These are phyloP conservation scores for Galagoides demidoff DNA, from an alignment of 2,797 vertebrate species.

Conservation along the genomic window DNA sequence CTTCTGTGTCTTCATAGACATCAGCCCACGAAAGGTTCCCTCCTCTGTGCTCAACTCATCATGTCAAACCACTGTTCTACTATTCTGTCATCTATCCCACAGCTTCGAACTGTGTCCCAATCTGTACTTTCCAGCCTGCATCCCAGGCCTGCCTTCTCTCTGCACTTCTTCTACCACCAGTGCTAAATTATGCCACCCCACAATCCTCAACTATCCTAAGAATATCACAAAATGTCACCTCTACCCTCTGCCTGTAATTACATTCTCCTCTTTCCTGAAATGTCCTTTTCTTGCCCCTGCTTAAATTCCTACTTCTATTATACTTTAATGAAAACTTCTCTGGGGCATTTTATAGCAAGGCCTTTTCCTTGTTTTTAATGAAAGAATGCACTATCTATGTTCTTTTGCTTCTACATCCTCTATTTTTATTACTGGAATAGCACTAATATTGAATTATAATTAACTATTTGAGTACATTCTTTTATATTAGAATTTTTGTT, in stretches of 20 bases:
- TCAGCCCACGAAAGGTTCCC: too few relatives aligned
- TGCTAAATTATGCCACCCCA: not conserved
- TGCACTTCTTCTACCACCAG: not conserved
- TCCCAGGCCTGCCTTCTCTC: not conserved
- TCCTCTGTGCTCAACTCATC: not conserved
- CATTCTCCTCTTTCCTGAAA: not conserved
- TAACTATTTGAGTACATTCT: not conserved
- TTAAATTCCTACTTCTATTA: not conserved
- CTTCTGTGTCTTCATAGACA: not conserved
- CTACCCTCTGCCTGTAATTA: not conserved
- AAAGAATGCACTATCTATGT: not conserved
- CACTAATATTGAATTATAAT: not conserved
- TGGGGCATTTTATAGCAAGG: not conserved
- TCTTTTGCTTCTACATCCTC: not conserved
- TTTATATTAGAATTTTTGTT: not conserved
- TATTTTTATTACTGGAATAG: not conserved
- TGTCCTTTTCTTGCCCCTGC: not conserved
- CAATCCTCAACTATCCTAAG: not conserved
- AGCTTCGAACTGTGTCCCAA: not conserved
- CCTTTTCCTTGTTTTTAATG: not conserved
- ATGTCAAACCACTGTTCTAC: not conserved
- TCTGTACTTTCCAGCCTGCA: not conserved
- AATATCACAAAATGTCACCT: not conserved
- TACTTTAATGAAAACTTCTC: not conserved
- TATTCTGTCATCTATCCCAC: not conserved